Conservation (phyloP, 1,140 invertebrate species). For the Sycophaga agraensis region DNA sequence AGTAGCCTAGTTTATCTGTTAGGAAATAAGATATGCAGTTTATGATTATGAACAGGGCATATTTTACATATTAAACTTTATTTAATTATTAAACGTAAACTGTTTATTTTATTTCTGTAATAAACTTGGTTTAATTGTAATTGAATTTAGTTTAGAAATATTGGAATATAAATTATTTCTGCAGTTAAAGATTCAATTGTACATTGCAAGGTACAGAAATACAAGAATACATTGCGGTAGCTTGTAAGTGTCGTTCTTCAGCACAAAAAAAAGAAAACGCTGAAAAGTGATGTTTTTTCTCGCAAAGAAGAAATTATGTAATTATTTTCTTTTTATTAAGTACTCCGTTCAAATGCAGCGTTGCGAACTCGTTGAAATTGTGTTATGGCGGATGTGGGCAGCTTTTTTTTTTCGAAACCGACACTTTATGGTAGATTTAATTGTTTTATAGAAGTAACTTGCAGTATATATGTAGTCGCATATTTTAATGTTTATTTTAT, state of each 20-base stretch:
- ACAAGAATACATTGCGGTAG: not conserved
- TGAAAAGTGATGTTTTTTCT: not conserved
- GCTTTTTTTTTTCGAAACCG: constrained; percentile 15
- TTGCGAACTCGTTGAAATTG: constrained; percentile 1
- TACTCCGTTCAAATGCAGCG: not conserved
- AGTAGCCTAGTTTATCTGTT: not conserved
- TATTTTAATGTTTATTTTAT: not conserved
- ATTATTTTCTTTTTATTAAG: constrained; percentile 1
- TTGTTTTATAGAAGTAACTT: constrained; percentile 1
- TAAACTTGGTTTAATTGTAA: not conserved
- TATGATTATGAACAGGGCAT: not conserved
- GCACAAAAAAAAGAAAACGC: not conserved
- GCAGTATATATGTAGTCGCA: not conserved
- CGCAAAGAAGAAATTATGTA: not conserved
- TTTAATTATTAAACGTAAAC: not conserved
- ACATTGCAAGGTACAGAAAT: not conserved
- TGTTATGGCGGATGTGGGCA: not conserved
- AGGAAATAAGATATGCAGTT: not conserved
- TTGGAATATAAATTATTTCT: not conserved
- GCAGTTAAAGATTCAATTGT: constrained; percentile 4
- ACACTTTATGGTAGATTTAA: not conserved
- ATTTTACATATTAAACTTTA: not conserved
- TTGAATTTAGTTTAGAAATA: not conserved
- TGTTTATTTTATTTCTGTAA: not conserved
- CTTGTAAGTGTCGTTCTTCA: constrained; percentile 4